These are phyloP conservation scores for Eristalis tenax DNA, from an alignment of 2,888 invertebrate genomes.

Conservation along the genomic window DNA sequence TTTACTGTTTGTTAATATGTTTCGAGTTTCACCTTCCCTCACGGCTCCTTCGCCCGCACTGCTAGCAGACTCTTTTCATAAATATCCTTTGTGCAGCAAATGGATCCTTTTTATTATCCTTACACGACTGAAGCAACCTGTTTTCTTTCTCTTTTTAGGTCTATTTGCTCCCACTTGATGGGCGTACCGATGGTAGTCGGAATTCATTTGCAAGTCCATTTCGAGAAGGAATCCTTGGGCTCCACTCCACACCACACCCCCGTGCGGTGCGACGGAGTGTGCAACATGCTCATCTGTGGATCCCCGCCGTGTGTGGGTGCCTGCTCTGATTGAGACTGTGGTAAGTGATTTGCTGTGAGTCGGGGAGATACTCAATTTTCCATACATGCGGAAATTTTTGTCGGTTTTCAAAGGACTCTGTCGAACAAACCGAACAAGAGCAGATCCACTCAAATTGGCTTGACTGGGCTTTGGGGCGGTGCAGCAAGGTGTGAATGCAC, in stretches of 20 bases:
- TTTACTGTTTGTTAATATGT: constrained; percentile 68
- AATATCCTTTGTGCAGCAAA: constrained; percentile 68
- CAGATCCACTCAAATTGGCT: constrained; percentile 64
- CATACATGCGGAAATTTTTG: constrained; percentile 42
- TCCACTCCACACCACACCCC: neutral
- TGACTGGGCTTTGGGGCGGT: constrained; percentile 42
- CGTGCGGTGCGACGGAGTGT: neutral
- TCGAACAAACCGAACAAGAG: constrained; percentile 6
- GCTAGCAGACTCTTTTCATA: constrained; percentile 33
- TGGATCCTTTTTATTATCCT: constrained; percentile 65
- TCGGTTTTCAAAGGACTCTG: constrained; percentile 38
- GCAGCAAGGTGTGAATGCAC: constrained; percentile 62
- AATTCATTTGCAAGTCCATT: constrained; percentile 68
- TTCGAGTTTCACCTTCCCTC: constrained; percentile 56
- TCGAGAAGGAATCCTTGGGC: constrained; percentile 34
- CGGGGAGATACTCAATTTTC: constrained; percentile 45
- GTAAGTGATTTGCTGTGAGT: constrained; percentile 59
- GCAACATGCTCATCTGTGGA: neutral
- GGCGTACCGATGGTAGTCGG: constrained; percentile 59
- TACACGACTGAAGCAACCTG: constrained; percentile 9
- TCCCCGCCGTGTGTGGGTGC: constrained; percentile 5
- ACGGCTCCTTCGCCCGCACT: neutral
- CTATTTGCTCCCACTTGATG: constrained; percentile 55
- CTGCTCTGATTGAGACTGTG: constrained; percentile 65
- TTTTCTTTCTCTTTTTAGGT: constrained; percentile 20